These are phyloP conservation scores for Nothura maculosa DNA, from an alignment of 2,797 vertebrate species.

Conservation along the genomic window DNA sequence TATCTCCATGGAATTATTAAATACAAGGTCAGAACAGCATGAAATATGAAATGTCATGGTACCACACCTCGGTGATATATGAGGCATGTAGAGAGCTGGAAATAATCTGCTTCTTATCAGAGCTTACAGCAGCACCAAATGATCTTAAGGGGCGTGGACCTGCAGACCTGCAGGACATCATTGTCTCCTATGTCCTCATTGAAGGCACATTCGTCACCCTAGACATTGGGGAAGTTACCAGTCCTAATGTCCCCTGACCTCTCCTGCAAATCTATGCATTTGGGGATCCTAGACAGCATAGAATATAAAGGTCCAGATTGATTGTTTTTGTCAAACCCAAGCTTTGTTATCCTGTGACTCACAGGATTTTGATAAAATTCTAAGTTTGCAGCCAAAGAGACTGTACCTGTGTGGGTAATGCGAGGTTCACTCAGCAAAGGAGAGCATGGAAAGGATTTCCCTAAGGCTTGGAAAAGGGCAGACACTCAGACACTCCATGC, in stretches of 20 bases:
- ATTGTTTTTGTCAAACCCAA: not conserved
- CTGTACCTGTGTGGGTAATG: not conserved
- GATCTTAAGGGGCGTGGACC: not conserved
- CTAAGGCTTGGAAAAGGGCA: not conserved
- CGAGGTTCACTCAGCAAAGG: not conserved
- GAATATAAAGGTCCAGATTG: not conserved
- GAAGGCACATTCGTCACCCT: rapidly evolving
- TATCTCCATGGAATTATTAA: not conserved
- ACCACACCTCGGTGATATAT: slow-evolving; percentile 6
- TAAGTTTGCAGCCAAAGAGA: not conserved
- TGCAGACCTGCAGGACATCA: rapidly evolving
- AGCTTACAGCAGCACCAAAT: not conserved
- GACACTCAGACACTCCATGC: not conserved
- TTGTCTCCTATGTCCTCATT: not conserved
- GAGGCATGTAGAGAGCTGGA: not conserved
- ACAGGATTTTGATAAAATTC: not conserved
- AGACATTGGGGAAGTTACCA: not conserved
- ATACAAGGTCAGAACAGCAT: not conserved
- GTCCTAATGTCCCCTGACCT: not conserved
- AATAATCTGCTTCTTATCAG: slow-evolving; percentile 24
- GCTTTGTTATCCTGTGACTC: not conserved
- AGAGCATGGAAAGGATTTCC: not conserved
- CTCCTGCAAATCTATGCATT: not conserved
- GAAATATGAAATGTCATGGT: not conserved
- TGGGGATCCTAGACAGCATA: not conserved